These are phyloP conservation scores for Dromococcyx pavoninus DNA, from an alignment of 2,797 vertebrate genomes.

Conservation along the genomic window DNA sequence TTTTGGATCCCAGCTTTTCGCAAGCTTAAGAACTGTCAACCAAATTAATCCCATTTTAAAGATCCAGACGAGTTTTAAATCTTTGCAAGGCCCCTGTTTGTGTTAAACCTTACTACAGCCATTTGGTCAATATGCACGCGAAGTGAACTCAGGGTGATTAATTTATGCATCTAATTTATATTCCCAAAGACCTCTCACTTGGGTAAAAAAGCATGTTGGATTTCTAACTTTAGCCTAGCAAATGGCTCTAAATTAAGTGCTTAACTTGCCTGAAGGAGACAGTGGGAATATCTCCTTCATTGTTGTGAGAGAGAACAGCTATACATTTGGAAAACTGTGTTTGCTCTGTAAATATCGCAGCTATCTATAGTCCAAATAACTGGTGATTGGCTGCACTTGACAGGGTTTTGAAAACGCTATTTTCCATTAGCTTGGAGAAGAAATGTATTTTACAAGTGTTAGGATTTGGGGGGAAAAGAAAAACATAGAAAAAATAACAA, in stretches of 20 bases:
- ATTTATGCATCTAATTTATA: background rate
- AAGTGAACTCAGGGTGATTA: fast-evolving
- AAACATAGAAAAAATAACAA: no score
- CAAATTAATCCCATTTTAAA: background rate
- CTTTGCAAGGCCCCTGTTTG: background rate
- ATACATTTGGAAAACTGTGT: background rate
- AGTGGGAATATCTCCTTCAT: background rate
- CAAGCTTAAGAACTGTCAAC: background rate
- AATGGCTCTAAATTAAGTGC: background rate
- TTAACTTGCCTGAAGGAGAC: background rate
- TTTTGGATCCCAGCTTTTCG: background rate
- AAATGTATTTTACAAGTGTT: background rate
- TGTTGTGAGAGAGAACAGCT: background rate
- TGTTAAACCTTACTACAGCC: background rate
- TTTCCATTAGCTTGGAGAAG: background rate
- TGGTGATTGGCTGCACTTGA: background rate
- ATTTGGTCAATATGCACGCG: background rate
- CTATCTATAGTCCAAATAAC: background rate
- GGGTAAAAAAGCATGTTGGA: background rate
- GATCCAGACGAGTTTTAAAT: background rate
- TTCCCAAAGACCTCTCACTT: background rate
- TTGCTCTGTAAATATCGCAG: background rate
- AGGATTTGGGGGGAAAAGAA: background rate
- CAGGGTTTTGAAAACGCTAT: background rate
- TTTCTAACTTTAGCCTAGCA: background rate